A percentile compares a stretch with the other conserved stretches of the same genome.
phyloP scores from a whole-genome alignment of 2,888 invertebrate species.

The Lepidocyrtoides sp. region DNA sequence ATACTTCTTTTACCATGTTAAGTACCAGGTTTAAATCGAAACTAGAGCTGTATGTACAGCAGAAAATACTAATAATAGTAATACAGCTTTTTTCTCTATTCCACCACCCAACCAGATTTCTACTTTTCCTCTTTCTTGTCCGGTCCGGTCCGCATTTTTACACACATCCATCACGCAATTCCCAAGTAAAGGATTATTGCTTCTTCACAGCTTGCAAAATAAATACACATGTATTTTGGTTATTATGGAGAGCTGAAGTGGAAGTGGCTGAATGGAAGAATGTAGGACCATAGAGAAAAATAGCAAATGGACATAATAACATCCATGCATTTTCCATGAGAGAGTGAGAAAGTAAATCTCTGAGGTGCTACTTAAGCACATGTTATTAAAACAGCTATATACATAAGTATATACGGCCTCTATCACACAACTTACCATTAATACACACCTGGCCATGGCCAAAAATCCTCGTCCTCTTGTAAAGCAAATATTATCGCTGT shows the following conservation, averaged over 20 bases:
- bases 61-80: background rate
- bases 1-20: background rate
- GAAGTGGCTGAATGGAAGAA: background rate
- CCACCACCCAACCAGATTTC: slow-evolving; percentile 17
- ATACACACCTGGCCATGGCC: background rate
- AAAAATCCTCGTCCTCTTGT: no score
- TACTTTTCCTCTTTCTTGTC: background rate
- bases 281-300: background rate
- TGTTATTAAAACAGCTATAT: background rate
- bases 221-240: background rate
- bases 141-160: background rate
- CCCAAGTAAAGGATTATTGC: slow-evolving; percentile 10
- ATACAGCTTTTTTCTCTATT: slow-evolving; percentile 12
- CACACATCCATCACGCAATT: slow-evolving; percentile 51
- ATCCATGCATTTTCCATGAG: slow-evolving; percentile 44
- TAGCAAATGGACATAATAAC: background rate
- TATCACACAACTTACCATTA: no score
- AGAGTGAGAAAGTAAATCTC: slow-evolving; percentile 26
- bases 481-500: no score
- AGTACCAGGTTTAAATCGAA: background rate
- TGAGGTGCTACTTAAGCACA: background rate
- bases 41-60: background rate
- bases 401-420: no score
- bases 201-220: background rate
- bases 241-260: background rate